Evolutionary conservation across 2,113 vertebrate species (phyloP).

Genomic region (Elanoides forficatus): DNA sequence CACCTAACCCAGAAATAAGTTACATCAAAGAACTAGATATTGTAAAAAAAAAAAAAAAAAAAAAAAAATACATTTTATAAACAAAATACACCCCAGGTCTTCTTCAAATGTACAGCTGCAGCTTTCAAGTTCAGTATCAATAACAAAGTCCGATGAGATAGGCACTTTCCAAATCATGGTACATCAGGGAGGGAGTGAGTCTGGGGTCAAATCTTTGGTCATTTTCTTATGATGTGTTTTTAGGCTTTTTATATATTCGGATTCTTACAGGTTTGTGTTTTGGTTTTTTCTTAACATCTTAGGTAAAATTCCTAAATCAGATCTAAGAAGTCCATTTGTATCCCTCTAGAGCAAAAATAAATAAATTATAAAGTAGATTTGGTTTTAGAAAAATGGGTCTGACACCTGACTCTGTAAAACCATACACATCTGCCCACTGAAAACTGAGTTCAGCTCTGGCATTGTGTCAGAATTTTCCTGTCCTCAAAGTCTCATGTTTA

Average conservation of each 20-base stretch:
- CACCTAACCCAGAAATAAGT: not conserved
- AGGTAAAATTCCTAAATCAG: not conserved
- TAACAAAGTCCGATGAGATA: not conserved
- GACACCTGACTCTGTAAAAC: not conserved
- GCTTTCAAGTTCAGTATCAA: not conserved
- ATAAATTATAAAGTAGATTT: not conserved
- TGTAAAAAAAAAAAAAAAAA: not conserved
- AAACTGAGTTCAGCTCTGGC: not conserved
- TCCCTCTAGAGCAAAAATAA: not conserved
- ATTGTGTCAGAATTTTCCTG: not conserved
- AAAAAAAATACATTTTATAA: not conserved
- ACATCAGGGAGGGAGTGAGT: not conserved
- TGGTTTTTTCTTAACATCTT: not conserved
- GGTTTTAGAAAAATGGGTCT: not conserved
- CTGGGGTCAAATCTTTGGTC: not conserved
- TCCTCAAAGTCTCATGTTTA: not conserved
- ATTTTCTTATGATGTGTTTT: not conserved
- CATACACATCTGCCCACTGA: not conserved
- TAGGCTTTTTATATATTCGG: not conserved
- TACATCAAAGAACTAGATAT: not conserved
- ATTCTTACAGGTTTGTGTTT: fast-evolving
- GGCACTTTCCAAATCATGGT: not conserved
- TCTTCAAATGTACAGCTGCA: not conserved
- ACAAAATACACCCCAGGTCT: not conserved
- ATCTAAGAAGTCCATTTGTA: not conserved